Evolutionary conservation across 2,888 invertebrate species (phyloP), one percentile per base, ranked within the genome.

Genomic region (Aspidiotus destructor): DNA sequence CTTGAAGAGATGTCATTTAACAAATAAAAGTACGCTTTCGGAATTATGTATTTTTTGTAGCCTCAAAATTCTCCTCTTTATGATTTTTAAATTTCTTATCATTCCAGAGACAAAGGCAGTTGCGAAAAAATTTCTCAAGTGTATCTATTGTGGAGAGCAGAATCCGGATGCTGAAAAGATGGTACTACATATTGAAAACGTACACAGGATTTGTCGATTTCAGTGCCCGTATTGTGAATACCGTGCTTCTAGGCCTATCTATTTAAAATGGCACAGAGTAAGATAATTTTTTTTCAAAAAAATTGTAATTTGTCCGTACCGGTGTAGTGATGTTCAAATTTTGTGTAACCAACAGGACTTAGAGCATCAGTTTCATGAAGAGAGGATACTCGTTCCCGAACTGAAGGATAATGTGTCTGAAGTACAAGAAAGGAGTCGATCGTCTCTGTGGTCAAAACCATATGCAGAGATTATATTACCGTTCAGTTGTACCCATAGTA

Each of bases 181-280:
- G n/a, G 42, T 67, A 15, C 15, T n/a, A 15, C 67, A 67, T 60
- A 40, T 67, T 44, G 60, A 60, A n/a, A 60, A 40, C 6, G 13
- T 28, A 8, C 58, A 67, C 16, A 11, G 44, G 8, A 10, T 17
- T 15, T 67, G 48, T 28, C 41, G 60, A 11, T 67, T 48, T 48
- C 58, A 60, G n/a, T 67, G 67, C 48, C 58, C 67, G 15, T 67
- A 67, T 58, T 67, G 67, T 16, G 17, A 13, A 28, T 67, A 48
- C 41, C 57, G 67, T 40, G 67, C 67, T 15, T 67, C 15, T 5
- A 42, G 67, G 60, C 67, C 67, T 11, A 52, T 67, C 8, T 67
- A 40, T 60, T 8, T 67, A 15, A 9, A 60, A n/a, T 67, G 67
- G 67, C 67, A 67, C 60, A 9, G 28, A 41, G 67, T 67, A 52